Base-by-base conservation (phyloP, 2,888 invertebrate genomes). In the Dendrolimus houi region DNA sequence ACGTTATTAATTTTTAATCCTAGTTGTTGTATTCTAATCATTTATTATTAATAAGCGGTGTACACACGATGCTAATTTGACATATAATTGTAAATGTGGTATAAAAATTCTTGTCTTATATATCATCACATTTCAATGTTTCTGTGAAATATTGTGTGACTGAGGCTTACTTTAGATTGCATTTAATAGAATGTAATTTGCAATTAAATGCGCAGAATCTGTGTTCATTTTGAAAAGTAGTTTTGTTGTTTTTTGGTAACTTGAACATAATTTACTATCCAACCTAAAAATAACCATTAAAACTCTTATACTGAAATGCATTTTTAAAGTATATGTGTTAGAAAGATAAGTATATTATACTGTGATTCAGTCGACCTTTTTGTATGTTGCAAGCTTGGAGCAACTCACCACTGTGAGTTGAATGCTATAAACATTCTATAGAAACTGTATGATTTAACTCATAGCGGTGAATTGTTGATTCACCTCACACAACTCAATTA, bases 141-240 rank as follows among this genome's bases (percentile, higher is more conserved):
- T 57, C 59, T 63, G 29, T 57, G 41, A 56, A 57, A 40, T 57
- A 57, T 62, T 58, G 64, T 67, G 65, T 65, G 58, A 68, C 60
- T 59, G 58, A 62, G 61, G 62, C 66, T 67, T 71, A 66, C 66
- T 62, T 60, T 66, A 69, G 61, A 64, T 71, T 77, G 84, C 83
- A 83, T 82, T 83, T 84, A 81, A 70, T 77, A 76, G 70, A 59
- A 61, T 64, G 65, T 75, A 73, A 63, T 66, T 72, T 54, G 59
- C 66, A 56, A 58, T 61, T 70, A 40, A 64, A 68, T 69, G 78
- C 83, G 83, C 81, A 83, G 78, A 81, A 61, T 64, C 75, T 83
- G 85, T 86, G 85, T 85, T 86, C 82, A 82, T 75, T 76, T 77
- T 74, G 61, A 68, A 58, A 55, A 54, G 59, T 69, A 65, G 64